Evolutionary conservation across 2,888 invertebrate genomes (phyloP).

Genomic region (Thera obeliscata): DNA sequence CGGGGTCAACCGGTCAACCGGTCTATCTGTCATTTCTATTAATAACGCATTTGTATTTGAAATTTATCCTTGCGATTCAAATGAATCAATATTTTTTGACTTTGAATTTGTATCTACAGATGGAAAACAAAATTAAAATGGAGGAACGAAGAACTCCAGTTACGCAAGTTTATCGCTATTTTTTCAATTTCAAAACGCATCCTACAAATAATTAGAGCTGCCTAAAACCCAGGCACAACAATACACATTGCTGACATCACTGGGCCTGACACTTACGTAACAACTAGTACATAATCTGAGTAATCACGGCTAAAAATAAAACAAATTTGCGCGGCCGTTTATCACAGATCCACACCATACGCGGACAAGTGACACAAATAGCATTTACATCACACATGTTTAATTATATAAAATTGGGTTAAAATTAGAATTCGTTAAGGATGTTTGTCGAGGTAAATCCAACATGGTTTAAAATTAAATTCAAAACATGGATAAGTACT

Average conservation of each 20-base stretch:
- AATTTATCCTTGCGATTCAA: too few species aligned
- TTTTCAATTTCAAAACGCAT: neutral
- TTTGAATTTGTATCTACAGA: too few species aligned
- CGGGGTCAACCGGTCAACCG: constrained; percentile 20
- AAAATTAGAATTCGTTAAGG: constrained; percentile 14
- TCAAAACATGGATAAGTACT: neutral
- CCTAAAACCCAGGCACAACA: constrained; percentile 3
- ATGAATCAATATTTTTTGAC: too few species aligned
- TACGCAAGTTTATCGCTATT: too few species aligned
- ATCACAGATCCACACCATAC: constrained; percentile 18
- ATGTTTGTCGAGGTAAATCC: neutral
- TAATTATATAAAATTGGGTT: neutral
- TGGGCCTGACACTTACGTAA: neutral
- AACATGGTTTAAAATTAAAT: neutral
- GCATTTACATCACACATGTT: constrained; percentile 6
- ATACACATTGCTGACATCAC: constrained; percentile 21
- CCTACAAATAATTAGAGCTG: neutral
- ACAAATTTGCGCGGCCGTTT: constrained; percentile 14
- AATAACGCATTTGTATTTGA: constrained; percentile 9
- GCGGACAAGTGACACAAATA: constrained; percentile 25
- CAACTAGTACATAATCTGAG: constrained; percentile 11
- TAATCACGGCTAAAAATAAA: constrained; percentile 22
- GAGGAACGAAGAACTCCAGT: too few species aligned
- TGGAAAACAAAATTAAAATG: too few species aligned
- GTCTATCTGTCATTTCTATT: constrained; percentile 27